A percentile compares a stretch with the other conserved stretches of the same genome.
Evolutionary conservation across 2,888 invertebrate species (phyloP).

Genomic region (Trypoxylon attenuatum): DNA sequence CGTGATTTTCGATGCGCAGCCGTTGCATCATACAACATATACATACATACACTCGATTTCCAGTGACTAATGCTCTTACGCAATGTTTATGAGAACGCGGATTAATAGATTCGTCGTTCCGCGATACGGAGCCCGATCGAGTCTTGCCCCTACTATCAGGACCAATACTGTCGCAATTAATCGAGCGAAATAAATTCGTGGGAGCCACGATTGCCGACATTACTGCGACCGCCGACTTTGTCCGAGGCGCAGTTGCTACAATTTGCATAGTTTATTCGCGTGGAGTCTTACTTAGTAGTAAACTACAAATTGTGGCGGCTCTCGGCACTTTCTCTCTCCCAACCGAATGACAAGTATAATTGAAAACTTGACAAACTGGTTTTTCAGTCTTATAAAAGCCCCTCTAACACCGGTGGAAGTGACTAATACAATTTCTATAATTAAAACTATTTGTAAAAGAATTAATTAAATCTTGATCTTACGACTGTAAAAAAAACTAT

Average conservation of each 20-base stretch:
- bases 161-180: constrained; percentile 23
- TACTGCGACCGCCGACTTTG: constrained; percentile 3
- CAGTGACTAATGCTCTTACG: constrained; percentile 44
- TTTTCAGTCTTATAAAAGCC: too few relatives aligned
- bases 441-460: too few relatives aligned
- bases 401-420: too few relatives aligned
- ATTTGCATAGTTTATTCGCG: neutral
- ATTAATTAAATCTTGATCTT: too few relatives aligned
- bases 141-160: too few relatives aligned
- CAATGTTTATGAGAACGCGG: constrained; percentile 25
- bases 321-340: neutral
- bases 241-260: neutral
- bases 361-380: too few relatives aligned
- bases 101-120: constrained; percentile 33
- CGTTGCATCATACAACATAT: constrained; percentile 1
- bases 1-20: constrained; percentile 36
- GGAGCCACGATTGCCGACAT: constrained; percentile 9
- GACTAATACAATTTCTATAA: too few relatives aligned
- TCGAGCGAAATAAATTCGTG: constrained; percentile 5
- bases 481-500: too few relatives aligned
- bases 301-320: neutral
- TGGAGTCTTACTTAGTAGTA: neutral
- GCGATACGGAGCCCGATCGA: constrained; percentile 2
- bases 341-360: too few relatives aligned
- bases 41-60: neutral